Base-by-base conservation (phyloP, 2,797 vertebrate species). In the Brachyrhaphis roseni region DNA sequence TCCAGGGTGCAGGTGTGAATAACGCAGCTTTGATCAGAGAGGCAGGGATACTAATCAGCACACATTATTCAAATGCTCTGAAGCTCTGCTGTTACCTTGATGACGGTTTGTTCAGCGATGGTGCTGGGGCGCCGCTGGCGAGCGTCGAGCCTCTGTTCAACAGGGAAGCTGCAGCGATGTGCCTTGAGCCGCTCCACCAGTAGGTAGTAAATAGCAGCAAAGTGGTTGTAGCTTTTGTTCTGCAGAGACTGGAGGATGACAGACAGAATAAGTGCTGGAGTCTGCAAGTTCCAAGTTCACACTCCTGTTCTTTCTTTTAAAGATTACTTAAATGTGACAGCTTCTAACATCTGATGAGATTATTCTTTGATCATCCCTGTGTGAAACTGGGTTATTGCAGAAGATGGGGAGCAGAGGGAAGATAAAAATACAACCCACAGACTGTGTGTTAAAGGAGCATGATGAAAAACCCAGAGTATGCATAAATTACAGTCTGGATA, bases 191-290 rank as follows among this genome's bases (percentile, higher is more conserved):
- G 96, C 91, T 99, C 98, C 91, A 99, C 97, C 92, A 99, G 92
- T 93, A 99, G 94, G 95, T 97, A 99, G 93, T 99, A 99, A 93
- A 99, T 99, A 84, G 98, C 98, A 94, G 98, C 98, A 91, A 99
- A 99, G 95, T 99, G 98, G 95, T 99, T 99, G 87, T 99, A 99
- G 93, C 98, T 99, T 95, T 98, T 99, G 95, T 98, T 98, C 95
- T 99, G 97, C 89, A 99, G 94, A 87, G 98, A 98, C 98, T 99
- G 94, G 15, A 84, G 76, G 74, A 73, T 6, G 76, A 78, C 47
- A 82, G 76, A 87, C 72, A 80, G 78, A 18, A 80, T 62, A 66
- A 81, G 82, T 5, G 72, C 12, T 1, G 1, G 34, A 5, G 3
- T 78, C 46, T 55, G 64, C 78, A 66, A 77, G 77, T 78, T 57